These are phyloP conservation scores for Hydrophis major DNA, from an alignment of 2,797 vertebrate genomes.

Conservation along the genomic window DNA sequence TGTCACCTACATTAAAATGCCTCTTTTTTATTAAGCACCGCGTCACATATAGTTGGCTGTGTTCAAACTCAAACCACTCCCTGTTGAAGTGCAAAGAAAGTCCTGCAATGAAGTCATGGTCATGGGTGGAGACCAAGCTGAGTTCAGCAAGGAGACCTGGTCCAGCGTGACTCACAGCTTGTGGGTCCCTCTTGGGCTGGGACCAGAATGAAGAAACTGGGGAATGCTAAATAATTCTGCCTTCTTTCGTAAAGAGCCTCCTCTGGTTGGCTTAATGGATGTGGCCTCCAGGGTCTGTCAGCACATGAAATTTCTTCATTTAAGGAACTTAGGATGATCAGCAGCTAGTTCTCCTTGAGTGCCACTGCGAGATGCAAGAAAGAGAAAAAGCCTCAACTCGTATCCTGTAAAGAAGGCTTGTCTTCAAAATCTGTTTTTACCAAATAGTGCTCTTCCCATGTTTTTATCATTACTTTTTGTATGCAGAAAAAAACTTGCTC, in stretches of 20 bases:
- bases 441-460: not conserved
- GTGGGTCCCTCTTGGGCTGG: slow-evolving; percentile 34
- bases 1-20: not conserved
- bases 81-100: slow-evolving; percentile 10
- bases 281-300: not conserved
- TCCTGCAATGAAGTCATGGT: slow-evolving; percentile 23
- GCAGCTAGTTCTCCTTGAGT: not conserved
- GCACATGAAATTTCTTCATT: not conserved
- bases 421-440: not conserved
- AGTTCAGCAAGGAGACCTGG: slow-evolving; percentile 21
- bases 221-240: not conserved
- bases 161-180: slow-evolving; percentile 31
- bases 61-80: slow-evolving; percentile 20
- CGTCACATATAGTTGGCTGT: not conserved
- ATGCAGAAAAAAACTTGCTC: not conserved
- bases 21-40: not conserved
- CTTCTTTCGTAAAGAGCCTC: not conserved
- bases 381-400: not conserved
- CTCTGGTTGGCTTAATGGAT: not conserved
- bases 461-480: not conserved
- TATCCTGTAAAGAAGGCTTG: not conserved
- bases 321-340: not conserved
- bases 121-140: slow-evolving; percentile 32
- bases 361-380: not conserved
- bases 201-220: slow-evolving; percentile 17